A percentile compares a stretch with the other conserved stretches of the same genome.
These are phyloP conservation scores for Ptychoptera contaminata DNA, from an alignment of 2,888 invertebrate species.

Conservation along the genomic window DNA sequence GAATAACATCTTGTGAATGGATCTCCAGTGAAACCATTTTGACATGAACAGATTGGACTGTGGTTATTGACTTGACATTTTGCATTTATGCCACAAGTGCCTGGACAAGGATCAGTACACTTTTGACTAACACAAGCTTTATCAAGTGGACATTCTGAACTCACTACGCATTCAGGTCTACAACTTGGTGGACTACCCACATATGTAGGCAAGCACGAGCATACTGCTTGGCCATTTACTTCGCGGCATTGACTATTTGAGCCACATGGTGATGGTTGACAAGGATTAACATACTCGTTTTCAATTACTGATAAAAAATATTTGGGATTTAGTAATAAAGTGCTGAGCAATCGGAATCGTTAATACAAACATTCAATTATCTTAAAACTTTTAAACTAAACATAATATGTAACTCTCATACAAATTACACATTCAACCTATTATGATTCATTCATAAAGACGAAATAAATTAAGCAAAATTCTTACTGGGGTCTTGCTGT, in stretches of 20 bases:
- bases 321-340: not conserved
- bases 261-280: constrained; percentile 49
- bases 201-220: constrained; percentile 42
- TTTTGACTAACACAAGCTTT: constrained; percentile 47
- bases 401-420: no score
- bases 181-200: constrained; percentile 48
- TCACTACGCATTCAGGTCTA: constrained; percentile 48
- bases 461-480: constrained; percentile 8
- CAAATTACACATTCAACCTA: no score
- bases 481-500: constrained; percentile 34
- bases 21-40: constrained; percentile 51
- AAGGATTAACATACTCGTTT: constrained; percentile 34
- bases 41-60: constrained; percentile 61
- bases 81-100: constrained; percentile 44
- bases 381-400: no score
- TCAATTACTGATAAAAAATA: constrained; percentile 18
- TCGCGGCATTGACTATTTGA: constrained; percentile 46
- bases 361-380: no score
- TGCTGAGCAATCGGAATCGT: no score
- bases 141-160: constrained; percentile 42
- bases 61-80: constrained; percentile 59
- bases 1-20: constrained; percentile 49
- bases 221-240: constrained; percentile 41
- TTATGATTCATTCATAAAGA: no score
- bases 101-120: constrained; percentile 48